Evolutionary conservation across 2,888 invertebrate genomes (phyloP), one percentile per base, ranked within the genome.

Genomic region (Masnerella sp.): DNA sequence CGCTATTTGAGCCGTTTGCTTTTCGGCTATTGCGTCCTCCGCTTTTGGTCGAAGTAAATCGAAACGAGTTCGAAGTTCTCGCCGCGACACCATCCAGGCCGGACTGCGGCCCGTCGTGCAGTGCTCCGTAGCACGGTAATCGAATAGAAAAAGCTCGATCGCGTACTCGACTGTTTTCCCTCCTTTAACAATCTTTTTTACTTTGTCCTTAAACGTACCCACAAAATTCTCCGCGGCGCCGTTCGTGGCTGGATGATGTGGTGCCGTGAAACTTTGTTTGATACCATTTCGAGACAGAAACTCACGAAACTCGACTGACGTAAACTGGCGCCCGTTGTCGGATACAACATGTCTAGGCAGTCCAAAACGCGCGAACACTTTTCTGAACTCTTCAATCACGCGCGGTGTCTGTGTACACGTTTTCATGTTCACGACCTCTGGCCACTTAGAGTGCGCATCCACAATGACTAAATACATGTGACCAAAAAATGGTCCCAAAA

Each of bases 281-380:
- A 51, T 20, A 3, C 34, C 51, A 17, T 51, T 51, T 11, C 5
- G n/a, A 5, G 20, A 25, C 20, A 47, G 5, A 45, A 32, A 18
- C 17, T 40, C 2, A 40, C n/a, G 30, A 7, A 54, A 32, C 7
- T 43, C 25, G 0, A 15, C 8, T 9, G 25, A 25, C 2, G 18
- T 14, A 17, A 17, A 43, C 12, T 43, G 25, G 11, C 43, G 17
- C 7, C 43, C 25, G 25, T 43, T 43, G 9, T 43, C 43, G 2
- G 43, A 25, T 7, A 43, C 43, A 5, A 43, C 7, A 11, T 70
- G 74, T 8, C 36, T 0, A 0, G 78, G 76, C 7, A 74, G 11
- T 1, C 78, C 79, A 56, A 40, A 68, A 3, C 73, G 47, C 3
- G 73, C 51, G 18, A 78, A 77, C 12, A 71, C 5, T 5, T 32